Conservation (phyloP, 2,888 invertebrate genomes). For the Hyalella azteca region DNA sequence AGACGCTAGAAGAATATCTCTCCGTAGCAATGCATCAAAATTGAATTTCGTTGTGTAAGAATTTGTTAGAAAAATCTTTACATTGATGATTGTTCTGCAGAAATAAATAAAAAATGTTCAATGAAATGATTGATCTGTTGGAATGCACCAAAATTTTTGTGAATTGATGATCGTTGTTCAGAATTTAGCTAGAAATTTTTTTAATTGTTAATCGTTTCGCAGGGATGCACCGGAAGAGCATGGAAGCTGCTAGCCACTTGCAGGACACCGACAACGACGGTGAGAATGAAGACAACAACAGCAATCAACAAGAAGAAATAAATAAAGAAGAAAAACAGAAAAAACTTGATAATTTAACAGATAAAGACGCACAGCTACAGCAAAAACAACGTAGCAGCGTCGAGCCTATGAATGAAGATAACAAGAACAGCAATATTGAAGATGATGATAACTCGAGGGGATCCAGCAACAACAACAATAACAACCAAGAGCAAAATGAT, state of each 20-base stretch:
- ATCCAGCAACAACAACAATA: constrained; percentile 37
- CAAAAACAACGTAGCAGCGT: constrained; percentile 58
- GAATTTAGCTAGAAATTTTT: too few species aligned
- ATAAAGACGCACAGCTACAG: constrained; percentile 53
- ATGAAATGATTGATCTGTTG: too few species aligned
- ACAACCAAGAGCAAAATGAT: neutral
- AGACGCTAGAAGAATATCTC: too few species aligned
- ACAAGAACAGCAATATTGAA: constrained; percentile 56
- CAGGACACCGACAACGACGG: constrained; percentile 64
- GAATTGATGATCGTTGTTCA: neutral
- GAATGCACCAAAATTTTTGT: too few species aligned
- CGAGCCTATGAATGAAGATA: constrained; percentile 22
- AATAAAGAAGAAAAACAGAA: neutral
- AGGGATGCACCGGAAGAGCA: constrained; percentile 99
- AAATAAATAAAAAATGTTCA: too few species aligned
- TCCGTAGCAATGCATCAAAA: too few species aligned
- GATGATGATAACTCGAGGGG: constrained; percentile 58
- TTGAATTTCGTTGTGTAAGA: too few species aligned
- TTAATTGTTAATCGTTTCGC: too few species aligned
- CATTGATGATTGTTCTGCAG: too few species aligned
- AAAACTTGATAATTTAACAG: neutral
- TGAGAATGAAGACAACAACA: constrained; percentile 59
- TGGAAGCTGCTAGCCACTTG: constrained; percentile 84
- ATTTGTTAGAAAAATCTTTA: too few species aligned
- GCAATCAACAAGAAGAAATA: constrained; percentile 31